Evolutionary conservation across 2,888 invertebrate genomes (phyloP).

Genomic region (Chydorus sphaericus): DNA sequence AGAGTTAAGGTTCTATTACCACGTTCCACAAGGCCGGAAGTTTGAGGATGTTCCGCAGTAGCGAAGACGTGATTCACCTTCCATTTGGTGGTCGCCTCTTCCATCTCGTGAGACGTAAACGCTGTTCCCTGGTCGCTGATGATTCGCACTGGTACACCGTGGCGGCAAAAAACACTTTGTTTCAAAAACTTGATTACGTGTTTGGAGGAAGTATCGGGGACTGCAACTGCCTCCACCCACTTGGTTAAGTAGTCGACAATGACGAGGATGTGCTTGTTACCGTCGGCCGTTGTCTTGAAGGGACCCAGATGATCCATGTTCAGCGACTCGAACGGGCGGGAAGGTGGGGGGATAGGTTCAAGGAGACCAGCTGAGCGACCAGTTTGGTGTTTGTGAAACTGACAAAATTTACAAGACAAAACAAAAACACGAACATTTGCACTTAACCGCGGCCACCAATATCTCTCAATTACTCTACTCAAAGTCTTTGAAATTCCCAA

Average conservation of each 20-base stretch:
- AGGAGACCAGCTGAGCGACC: neutral
- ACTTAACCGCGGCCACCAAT: neutral
- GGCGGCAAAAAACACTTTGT: neutral
- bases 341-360: slow-evolving; percentile 5
- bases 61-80: slow-evolving; percentile 1
- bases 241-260: slow-evolving; percentile 7
- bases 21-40: slow-evolving; percentile 8
- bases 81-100: neutral
- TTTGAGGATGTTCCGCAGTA: slow-evolving; percentile 11
- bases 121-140: slow-evolving; percentile 9
- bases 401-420: neutral
- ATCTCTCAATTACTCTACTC: neutral
- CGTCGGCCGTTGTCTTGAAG: neutral
- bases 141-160: neutral
- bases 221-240: slow-evolving; percentile 4
- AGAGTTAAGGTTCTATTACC: slow-evolving; percentile 10
- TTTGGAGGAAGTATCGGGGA: neutral
- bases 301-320: slow-evolving; percentile 5
- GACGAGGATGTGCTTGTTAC: slow-evolving; percentile 3
- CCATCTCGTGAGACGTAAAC: neutral
- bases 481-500: neutral
- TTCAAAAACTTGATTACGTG: neutral
- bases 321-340: neutral
- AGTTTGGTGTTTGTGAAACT: neutral
- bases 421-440: neutral